phyloP scores from a whole-genome alignment of 64 coral and sea anemone genomes.

The Pocillopora verrucosa region DNA sequence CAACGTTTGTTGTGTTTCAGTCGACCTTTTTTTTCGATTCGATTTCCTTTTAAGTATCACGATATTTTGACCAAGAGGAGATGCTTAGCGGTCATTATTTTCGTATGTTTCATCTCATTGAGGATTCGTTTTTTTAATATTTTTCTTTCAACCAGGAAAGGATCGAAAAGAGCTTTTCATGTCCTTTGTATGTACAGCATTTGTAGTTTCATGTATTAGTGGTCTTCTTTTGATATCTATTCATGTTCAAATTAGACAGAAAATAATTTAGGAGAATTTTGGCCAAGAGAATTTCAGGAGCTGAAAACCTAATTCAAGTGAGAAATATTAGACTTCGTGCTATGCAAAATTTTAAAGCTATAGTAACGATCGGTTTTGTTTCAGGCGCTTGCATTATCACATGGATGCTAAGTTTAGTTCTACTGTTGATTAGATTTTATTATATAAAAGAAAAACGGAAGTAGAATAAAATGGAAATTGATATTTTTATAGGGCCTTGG shows the following conservation, averaged over 20 bases:
- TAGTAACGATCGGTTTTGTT: neutral
- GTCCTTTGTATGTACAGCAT: neutral
- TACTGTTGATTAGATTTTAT: neutral
- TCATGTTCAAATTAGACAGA: neutral
- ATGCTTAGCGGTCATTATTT: neutral
- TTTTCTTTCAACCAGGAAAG: neutral
- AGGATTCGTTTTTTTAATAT: neutral
- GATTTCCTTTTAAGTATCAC: slow-evolving; percentile 8
- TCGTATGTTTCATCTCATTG: neutral
- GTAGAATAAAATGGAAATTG: neutral
- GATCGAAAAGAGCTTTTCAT: too few relatives aligned
- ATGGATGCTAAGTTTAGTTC: neutral
- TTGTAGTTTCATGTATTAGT: neutral
- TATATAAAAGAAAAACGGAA: too few relatives aligned
- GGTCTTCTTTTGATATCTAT: neutral
- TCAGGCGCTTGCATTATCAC: neutral
- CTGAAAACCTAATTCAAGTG: too few relatives aligned
- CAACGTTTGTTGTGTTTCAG: slow-evolving; percentile 11
- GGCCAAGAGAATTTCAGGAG: too few relatives aligned
- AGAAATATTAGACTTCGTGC: neutral
- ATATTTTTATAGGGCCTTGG: neutral
- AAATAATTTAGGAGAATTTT: neutral
- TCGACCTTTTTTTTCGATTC: slow-evolving; percentile 16
- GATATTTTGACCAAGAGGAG: neutral
- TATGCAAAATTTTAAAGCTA: neutral